A percentile compares a stretch with the other conserved stretches of the same genome.
Evolutionary conservation across 92 coral and sea anemone genomes (phyloP).

Genomic region (Phenganax stokvisi): DNA sequence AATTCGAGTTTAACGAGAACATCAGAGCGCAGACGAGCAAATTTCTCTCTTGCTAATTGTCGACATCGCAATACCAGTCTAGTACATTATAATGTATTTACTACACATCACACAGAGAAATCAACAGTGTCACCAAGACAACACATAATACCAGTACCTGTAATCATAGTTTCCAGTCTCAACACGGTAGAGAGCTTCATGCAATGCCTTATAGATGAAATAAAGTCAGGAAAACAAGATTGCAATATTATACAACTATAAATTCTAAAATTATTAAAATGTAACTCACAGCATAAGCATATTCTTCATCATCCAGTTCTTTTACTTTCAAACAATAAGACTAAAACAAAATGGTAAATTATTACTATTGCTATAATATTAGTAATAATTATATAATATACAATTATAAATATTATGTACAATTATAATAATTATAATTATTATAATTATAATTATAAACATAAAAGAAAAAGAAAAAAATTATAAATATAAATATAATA

Average conservation of each 20-base stretch:
- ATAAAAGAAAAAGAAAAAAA: too few relatives aligned
- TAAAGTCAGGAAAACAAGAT: background rate
- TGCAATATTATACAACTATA: too few relatives aligned
- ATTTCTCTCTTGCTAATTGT: constrained; percentile 93
- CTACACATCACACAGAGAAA: background rate
- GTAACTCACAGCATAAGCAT: constrained; percentile 95
- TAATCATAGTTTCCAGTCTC: constrained; percentile 99
- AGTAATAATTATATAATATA: too few relatives aligned
- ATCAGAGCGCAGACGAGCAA: constrained; percentile 93
- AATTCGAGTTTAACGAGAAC: constrained; percentile 88
- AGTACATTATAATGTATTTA: background rate
- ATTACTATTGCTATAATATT: background rate
- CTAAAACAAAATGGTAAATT: constrained; percentile 44
- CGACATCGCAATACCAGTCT: constrained; percentile 94
- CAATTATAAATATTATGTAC: too few relatives aligned
- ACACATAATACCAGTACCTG: constrained; percentile 54
- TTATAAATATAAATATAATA: too few relatives aligned
- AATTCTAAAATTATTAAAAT: background rate
- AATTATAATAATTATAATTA: too few relatives aligned
- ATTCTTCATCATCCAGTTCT: constrained; percentile 99
- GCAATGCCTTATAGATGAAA: constrained; percentile 64
- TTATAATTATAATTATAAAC: too few relatives aligned
- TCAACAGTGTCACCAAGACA: background rate
- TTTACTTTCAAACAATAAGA: constrained; percentile 94
- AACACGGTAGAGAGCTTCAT: constrained; percentile 92